A percentile compares a stretch with the other conserved stretches of the same genome.
Evolutionary conservation across 2,797 vertebrate species (phyloP).

Genomic region (Halcyon smyrnensis): DNA sequence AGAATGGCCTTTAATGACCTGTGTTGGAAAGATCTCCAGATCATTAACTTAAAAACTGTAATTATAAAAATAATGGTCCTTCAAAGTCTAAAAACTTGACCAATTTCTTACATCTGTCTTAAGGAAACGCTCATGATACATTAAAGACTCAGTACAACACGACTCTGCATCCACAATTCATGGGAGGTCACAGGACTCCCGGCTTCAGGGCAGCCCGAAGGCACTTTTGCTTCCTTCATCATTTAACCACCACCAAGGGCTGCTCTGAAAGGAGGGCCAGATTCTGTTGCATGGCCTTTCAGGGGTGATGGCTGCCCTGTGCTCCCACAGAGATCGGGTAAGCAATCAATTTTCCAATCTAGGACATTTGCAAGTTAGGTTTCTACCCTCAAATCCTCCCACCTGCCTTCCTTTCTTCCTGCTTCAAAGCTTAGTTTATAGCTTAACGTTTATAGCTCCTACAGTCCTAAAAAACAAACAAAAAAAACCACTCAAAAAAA

Average conservation of each 20-base stretch:
- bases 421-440: not conserved
- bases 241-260: not conserved
- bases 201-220: not conserved
- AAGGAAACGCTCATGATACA: not conserved
- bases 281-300: not conserved
- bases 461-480: not conserved
- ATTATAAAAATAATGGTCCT: not conserved
- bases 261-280: not conserved
- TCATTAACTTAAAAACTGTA: not conserved
- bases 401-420: not conserved
- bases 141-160: not conserved
- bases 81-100: not conserved
- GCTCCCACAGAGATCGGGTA: not conserved
- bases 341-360: not conserved
- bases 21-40: not conserved
- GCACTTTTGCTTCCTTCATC: not conserved
- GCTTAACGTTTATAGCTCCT: not conserved
- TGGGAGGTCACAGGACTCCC: not conserved
- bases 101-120: not conserved
- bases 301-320: not conserved
- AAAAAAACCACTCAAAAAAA: not conserved
- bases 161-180: accelerated
- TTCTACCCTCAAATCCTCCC: not conserved
- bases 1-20: not conserved
- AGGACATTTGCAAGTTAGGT: not conserved